phyloP scores from a whole-genome alignment of 1,140 invertebrate species.

The Ditylenchus dipsaci region DNA sequence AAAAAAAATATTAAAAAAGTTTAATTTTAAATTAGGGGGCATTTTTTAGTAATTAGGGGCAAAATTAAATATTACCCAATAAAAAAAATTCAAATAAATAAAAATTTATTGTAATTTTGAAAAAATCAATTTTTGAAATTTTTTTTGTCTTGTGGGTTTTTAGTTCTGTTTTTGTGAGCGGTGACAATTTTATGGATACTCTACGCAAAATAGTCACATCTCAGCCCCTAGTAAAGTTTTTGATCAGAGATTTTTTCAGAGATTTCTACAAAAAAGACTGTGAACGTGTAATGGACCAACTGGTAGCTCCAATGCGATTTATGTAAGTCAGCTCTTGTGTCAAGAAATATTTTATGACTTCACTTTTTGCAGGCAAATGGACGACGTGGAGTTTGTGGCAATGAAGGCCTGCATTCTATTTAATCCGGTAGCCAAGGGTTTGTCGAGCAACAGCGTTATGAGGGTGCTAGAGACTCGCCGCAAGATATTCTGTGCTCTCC shows the following conservation, averaged over 20 bases:
- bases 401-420: slow-evolving; percentile 57
- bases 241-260: slow-evolving; percentile 21
- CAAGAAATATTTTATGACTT: neutral
- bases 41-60: too few relatives aligned
- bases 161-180: too few relatives aligned
- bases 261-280: slow-evolving; percentile 53
- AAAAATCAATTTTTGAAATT: too few relatives aligned
- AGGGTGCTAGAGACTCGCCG: slow-evolving; percentile 50
- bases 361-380: slow-evolving; percentile 43
- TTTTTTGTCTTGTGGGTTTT: too few relatives aligned
- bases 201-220: too few relatives aligned
- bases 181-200: too few relatives aligned
- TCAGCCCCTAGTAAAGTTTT: neutral
- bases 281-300: slow-evolving; percentile 54
- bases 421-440: slow-evolving; percentile 52
- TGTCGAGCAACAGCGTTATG: slow-evolving; percentile 45
- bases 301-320: slow-evolving; percentile 55
- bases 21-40: too few relatives aligned
- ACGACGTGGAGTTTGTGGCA: slow-evolving; percentile 55
- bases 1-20: too few relatives aligned
- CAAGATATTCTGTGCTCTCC: slow-evolving; percentile 48
- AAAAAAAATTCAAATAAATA: too few relatives aligned
- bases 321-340: neutral
- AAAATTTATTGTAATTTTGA: too few relatives aligned
- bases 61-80: too few relatives aligned